Conservation (phyloP, 2,113 vertebrate species). For the Ammodramus savannarum region DNA sequence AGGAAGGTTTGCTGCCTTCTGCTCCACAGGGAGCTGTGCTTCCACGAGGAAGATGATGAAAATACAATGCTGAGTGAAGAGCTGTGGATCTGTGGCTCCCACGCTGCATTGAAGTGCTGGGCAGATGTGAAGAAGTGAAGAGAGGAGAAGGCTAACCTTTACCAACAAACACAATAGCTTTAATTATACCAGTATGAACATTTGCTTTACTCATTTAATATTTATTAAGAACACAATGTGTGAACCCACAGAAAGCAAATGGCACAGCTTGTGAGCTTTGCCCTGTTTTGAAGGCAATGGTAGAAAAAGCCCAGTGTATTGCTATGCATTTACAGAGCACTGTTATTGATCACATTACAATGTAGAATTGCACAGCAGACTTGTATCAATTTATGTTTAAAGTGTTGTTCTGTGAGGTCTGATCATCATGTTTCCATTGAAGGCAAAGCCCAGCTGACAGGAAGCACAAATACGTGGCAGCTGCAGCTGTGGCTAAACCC, state of each 20-base stretch:
- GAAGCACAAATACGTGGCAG: fast-evolving
- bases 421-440: background rate
- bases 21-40: background rate
- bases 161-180: background rate
- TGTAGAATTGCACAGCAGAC: background rate
- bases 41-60: background rate
- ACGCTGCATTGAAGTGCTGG: background rate
- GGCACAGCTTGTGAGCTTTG: background rate
- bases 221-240: background rate
- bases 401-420: background rate
- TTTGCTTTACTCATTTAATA: background rate
- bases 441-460: background rate
- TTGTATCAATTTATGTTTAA: background rate
- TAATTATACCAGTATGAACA: background rate
- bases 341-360: background rate
- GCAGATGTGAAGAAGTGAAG: background rate
- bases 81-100: background rate
- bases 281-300: background rate
- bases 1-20: background rate
- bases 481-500: background rate
- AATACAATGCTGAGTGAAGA: background rate
- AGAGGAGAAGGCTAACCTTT: background rate
- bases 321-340: background rate
- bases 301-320: background rate
- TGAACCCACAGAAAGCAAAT: background rate